phyloP scores from a whole-genome alignment of 2,113 vertebrate genomes.

The Muscicapa adusta region DNA sequence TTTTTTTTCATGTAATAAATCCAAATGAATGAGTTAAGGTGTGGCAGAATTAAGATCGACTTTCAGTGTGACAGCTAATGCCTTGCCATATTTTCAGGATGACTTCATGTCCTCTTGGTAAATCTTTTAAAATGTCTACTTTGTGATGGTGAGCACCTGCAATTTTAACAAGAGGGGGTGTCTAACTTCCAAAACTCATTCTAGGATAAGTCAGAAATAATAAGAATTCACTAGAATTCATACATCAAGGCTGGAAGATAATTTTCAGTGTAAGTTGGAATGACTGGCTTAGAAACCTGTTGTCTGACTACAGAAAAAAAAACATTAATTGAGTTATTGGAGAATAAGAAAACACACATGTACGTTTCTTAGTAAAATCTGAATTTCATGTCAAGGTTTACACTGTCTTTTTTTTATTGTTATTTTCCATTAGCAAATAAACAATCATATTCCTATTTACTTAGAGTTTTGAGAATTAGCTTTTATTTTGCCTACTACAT shows the following conservation, averaged over 20 bases:
- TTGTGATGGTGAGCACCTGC: background rate
- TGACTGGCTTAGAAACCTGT: background rate
- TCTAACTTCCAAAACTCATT: background rate
- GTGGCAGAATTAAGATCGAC: background rate
- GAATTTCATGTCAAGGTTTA: background rate
- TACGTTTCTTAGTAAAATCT: background rate
- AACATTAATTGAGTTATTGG: fast-evolving
- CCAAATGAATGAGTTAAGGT: background rate
- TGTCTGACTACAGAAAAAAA: background rate
- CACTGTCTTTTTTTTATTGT: background rate
- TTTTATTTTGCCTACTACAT: background rate
- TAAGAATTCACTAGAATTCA: background rate
- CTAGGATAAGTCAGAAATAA: background rate
- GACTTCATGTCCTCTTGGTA: background rate
- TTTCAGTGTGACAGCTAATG: background rate
- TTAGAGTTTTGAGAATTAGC: background rate
- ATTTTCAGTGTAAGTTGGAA: background rate
- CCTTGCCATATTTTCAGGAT: background rate
- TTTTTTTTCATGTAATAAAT: background rate
- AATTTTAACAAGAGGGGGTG: background rate
- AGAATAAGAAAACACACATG: background rate
- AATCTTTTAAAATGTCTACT: background rate
- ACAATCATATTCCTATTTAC: background rate
- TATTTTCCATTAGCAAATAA: background rate
- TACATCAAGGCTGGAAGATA: background rate